These are phyloP conservation scores for Tetramorium alpestre DNA, from an alignment of 1,140 invertebrate genomes.

Conservation along the genomic window DNA sequence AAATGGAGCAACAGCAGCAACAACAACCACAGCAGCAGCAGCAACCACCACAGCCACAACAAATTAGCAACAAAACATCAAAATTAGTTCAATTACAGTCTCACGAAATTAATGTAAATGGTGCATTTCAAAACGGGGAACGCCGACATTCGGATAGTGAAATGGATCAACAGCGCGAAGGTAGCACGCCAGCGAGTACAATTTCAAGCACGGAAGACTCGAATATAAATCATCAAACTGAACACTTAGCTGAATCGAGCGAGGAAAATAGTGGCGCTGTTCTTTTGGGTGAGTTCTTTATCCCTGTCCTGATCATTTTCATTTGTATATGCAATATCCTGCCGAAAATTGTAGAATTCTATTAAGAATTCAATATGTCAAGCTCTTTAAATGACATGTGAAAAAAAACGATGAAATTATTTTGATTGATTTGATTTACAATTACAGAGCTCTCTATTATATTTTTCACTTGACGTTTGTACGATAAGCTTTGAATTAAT, in stretches of 20 bases:
- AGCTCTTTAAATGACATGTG: too few species aligned
- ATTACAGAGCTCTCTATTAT: neutral
- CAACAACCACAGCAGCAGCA: constrained; percentile 70
- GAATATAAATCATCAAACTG: constrained; percentile 78
- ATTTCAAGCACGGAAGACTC: constrained; percentile 83
- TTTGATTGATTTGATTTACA: neutral
- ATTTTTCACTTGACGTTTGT: neutral
- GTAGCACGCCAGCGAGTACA: constrained; percentile 83
- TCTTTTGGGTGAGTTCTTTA: constrained; percentile 80
- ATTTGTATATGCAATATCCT: too few species aligned
- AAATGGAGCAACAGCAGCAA: constrained; percentile 75
- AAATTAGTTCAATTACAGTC: constrained; percentile 78
- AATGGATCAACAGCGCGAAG: constrained; percentile 80
- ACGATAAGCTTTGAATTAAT: neutral
- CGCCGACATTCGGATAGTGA: constrained; percentile 80
- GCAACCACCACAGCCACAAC: constrained; percentile 69
- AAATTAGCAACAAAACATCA: constrained; percentile 71
- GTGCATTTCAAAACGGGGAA: constrained; percentile 77
- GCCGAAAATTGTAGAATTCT: too few species aligned
- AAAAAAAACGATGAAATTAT: neutral
- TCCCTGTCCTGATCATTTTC: constrained; percentile 56
- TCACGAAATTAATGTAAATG: constrained; percentile 82
- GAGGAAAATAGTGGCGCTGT: constrained; percentile 78
- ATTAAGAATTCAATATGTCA: too few species aligned
- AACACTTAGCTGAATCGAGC: constrained; percentile 77